Percentiles rank a stretch among this genome's conserved stretches.
phyloP scores from a whole-genome alignment of 2,888 invertebrate species.

The Tachina fera region DNA sequence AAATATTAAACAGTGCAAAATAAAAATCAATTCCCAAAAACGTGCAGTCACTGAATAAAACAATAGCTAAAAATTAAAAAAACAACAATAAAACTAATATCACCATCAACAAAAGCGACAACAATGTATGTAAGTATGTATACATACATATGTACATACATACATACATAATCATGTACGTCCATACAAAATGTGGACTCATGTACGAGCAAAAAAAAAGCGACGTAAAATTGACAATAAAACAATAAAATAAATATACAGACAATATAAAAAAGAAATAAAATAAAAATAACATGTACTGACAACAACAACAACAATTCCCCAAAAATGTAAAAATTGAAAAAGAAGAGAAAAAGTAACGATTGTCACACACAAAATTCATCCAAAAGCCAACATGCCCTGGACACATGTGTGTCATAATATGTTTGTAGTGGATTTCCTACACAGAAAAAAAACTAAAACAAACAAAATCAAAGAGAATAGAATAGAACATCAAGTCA shows the following conservation, averaged over 20 bases:
- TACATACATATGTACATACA: not conserved
- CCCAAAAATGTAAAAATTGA: slow-evolving; percentile 1
- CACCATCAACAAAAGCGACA: slow-evolving; percentile 57
- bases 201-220: slow-evolving; percentile 11
- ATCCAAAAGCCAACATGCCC: slow-evolving; percentile 4
- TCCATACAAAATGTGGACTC: too few relatives aligned
- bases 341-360: slow-evolving; percentile 18
- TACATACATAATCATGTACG: too few relatives aligned
- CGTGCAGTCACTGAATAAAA: slow-evolving; percentile 59
- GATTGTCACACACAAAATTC: slow-evolving; percentile 37
- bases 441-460: slow-evolving; percentile 9
- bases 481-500: slow-evolving; percentile 2
- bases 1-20: slow-evolving; percentile 48
- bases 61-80: slow-evolving; percentile 50
- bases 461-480: slow-evolving; percentile 49
- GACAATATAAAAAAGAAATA: slow-evolving; percentile 48
- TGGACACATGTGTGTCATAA: slow-evolving; percentile 63
- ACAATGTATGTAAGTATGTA: slow-evolving; percentile 30
- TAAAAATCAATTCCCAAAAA: slow-evolving; percentile 45
- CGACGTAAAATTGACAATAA: slow-evolving; percentile 62
- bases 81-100: slow-evolving; percentile 38
- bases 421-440: slow-evolving; percentile 20
- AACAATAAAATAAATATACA: slow-evolving; percentile 67
- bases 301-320: slow-evolving; percentile 23
- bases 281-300: slow-evolving; percentile 24